Evolutionary conservation across 2,113 vertebrate genomes (phyloP).

Genomic region (Upupa epops): DNA sequence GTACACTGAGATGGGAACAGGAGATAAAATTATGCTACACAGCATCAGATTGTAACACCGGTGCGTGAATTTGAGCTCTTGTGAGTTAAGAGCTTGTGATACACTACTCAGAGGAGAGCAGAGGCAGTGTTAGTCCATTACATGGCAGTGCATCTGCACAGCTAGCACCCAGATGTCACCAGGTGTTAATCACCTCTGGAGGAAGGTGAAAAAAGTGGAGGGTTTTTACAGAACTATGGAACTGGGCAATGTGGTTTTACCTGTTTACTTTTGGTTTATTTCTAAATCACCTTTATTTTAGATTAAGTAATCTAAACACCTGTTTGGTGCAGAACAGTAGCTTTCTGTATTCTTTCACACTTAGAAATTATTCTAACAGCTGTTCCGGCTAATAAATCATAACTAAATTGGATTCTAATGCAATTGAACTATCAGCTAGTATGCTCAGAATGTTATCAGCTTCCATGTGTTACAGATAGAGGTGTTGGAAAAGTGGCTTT

Average conservation of each 20-base stretch:
- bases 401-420: background rate
- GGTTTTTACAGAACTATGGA: background rate
- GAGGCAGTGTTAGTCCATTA: background rate
- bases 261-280: background rate
- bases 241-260: fast-evolving
- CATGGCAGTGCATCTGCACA: background rate
- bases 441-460: constrained; percentile 45
- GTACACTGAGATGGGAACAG: background rate
- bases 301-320: constrained; percentile 23
- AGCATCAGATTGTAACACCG: background rate
- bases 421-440: constrained; percentile 3
- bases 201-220: no score
- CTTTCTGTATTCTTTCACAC: background rate
- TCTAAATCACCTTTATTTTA: background rate
- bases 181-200: background rate
- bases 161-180: background rate
- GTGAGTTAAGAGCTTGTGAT: background rate
- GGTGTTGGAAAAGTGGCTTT: constrained; percentile 24
- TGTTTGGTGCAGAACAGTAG: background rate
- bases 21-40: background rate
- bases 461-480: constrained; percentile 3
- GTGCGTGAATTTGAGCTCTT: constrained; percentile 20
- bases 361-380: background rate
- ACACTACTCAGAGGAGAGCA: background rate
- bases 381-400: constrained; percentile 50